These are phyloP conservation scores for Hofmannophila pseudospretella DNA, from an alignment of 2,888 invertebrate genomes.

Conservation along the genomic window DNA sequence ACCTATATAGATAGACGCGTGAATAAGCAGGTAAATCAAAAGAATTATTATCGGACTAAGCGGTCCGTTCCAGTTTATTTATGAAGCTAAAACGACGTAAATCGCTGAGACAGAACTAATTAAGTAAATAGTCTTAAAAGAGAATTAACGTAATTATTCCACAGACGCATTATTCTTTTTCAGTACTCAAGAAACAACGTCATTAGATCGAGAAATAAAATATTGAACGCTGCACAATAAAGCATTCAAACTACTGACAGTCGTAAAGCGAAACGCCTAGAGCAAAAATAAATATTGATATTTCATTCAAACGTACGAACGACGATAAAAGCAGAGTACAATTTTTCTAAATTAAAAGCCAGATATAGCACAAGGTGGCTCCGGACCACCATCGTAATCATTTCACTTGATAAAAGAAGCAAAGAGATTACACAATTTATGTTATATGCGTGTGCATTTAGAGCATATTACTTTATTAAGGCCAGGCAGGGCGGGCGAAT, in stretches of 20 bases:
- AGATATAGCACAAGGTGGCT: slow-evolving; percentile 47
- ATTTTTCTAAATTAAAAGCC: slow-evolving; percentile 67
- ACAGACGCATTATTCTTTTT: slow-evolving; percentile 7
- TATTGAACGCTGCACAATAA: slow-evolving; percentile 15
- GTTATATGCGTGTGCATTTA: slow-evolving; percentile 73
- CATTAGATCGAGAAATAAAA: slow-evolving; percentile 12
- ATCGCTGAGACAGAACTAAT: slow-evolving; percentile 40
- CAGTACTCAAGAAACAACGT: slow-evolving; percentile 5
- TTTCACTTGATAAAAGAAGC: slow-evolving; percentile 69
- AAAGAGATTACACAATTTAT: slow-evolving; percentile 64
- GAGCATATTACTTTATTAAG: slow-evolving; percentile 76
- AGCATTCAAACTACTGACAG: slow-evolving; percentile 16
- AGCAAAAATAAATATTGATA: slow-evolving; percentile 57
- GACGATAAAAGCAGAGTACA: slow-evolving; percentile 46
- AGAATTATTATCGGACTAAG: slow-evolving; percentile 34
- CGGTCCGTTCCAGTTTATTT: slow-evolving; percentile 34
- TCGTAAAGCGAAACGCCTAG: slow-evolving; percentile 46
- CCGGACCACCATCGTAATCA: slow-evolving; percentile 70
- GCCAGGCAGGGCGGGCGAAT: slow-evolving; percentile 60
- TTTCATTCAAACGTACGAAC: slow-evolving; percentile 34
- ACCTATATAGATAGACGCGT: slow-evolving; percentile 14
- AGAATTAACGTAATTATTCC: slow-evolving; percentile 14
- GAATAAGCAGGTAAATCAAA: slow-evolving; percentile 37
- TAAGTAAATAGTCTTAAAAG: slow-evolving; percentile 25
- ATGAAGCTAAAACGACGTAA: slow-evolving; percentile 36